Evolutionary conservation across 2,888 invertebrate genomes (phyloP).

Genomic region (Rotaria magnacalcarata): DNA sequence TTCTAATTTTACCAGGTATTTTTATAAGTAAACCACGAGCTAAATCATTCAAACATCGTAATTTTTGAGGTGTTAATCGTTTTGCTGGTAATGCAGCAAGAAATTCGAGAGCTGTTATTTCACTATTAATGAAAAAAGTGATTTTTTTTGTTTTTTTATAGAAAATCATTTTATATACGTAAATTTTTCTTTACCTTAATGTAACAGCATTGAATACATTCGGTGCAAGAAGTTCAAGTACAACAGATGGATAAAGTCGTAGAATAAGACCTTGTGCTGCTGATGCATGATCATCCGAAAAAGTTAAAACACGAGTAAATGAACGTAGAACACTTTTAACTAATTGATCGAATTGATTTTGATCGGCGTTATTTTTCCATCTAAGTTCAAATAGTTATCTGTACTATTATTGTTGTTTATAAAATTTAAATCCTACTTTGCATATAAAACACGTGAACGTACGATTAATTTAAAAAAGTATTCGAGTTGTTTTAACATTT

Average conservation of each 20-base stretch:
- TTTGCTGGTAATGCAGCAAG: constrained; percentile 5
- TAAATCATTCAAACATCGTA: constrained; percentile 17
- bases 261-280: constrained; percentile 22
- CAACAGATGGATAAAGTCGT: constrained; percentile 1
- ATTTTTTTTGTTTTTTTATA: too few species aligned
- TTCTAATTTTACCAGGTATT: background rate
- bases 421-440: background rate
- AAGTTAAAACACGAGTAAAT: background rate
- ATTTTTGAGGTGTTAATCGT: constrained; percentile 11
- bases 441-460: constrained; percentile 28
- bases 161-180: background rate
- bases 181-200: background rate
- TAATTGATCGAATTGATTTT: constrained; percentile 8
- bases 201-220: constrained; percentile 11
- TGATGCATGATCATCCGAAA: constrained; percentile 13
- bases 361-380: constrained; percentile 32
- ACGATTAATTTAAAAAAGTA: constrained; percentile 26
- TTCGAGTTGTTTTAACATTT: background rate
- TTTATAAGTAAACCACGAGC: constrained; percentile 1
- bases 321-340: constrained; percentile 18
- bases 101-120: constrained; percentile 16
- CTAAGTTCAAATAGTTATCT: background rate
- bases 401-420: background rate
- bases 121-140: background rate
- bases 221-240: background rate